Percentiles rank a stretch among this genome's conserved stretches.
Evolutionary conservation across 2,113 vertebrate species (phyloP).

Genomic region (Diphyllodes magnificus): DNA sequence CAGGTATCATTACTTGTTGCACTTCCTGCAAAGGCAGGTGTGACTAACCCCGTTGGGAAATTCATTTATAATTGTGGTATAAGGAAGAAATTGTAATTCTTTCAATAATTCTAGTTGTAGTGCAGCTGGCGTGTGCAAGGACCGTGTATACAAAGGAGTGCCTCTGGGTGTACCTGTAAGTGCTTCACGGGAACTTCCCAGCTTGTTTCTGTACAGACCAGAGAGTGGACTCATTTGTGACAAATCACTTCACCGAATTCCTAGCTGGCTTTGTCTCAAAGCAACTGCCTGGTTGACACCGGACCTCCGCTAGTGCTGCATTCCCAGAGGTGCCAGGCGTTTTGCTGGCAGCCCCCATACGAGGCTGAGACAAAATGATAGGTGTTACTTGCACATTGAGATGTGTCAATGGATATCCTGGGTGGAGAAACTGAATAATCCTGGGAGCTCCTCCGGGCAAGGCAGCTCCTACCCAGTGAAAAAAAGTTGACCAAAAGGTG

Average conservation of each 20-base stretch:
- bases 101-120: background rate
- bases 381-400: too few species aligned
- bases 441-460: accelerated
- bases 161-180: background rate
- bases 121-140: background rate
- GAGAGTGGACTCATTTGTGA: background rate
- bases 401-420: too few species aligned
- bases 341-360: accelerated
- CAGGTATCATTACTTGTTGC: background rate
- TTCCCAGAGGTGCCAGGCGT: accelerated
- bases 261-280: background rate
- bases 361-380: background rate
- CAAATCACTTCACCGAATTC: background rate
- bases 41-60: background rate
- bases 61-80: background rate
- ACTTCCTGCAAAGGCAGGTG: background rate
- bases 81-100: background rate
- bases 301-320: too few species aligned
- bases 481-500: background rate
- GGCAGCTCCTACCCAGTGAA: background rate
- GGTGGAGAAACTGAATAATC: background rate
- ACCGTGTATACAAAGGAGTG: background rate
- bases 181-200: background rate
- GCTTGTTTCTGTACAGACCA: background rate
- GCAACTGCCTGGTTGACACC: background rate